Conservation (phyloP, 2,888 invertebrate genomes). For the Epistrophella euchroma region DNA sequence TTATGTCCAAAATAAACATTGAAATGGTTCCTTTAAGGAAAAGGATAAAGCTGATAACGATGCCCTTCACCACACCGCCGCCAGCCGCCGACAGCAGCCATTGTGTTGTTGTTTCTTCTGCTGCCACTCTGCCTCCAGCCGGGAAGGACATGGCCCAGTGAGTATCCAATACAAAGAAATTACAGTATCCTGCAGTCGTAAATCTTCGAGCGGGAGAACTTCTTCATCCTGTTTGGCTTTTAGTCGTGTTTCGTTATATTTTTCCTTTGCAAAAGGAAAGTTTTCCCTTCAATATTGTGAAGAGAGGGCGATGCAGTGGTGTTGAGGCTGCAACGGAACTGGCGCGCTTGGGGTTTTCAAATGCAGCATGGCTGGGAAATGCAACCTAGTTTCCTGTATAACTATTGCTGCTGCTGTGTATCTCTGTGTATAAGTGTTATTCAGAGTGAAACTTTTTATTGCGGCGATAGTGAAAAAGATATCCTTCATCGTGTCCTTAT, state of each 20-base stretch:
- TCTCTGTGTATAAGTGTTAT: constrained; percentile 29
- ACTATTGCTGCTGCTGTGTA: constrained; percentile 1
- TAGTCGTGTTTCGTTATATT: constrained; percentile 28
- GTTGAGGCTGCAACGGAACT: constrained; percentile 60
- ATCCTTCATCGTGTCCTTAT: constrained; percentile 58
- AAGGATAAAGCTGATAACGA: constrained; percentile 51
- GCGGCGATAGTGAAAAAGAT: constrained; percentile 68
- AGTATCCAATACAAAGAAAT: constrained; percentile 65
- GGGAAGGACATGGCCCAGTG: constrained; percentile 64
- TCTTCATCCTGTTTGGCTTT: constrained; percentile 60
- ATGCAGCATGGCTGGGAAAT: constrained; percentile 45
- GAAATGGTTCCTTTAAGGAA: constrained; percentile 54
- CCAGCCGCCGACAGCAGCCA: background rate
- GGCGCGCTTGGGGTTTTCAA: constrained; percentile 36
- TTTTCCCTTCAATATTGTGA: background rate
- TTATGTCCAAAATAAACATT: constrained; percentile 53
- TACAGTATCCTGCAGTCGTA: constrained; percentile 73
- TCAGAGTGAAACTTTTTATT: constrained; percentile 62
- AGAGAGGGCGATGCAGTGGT: background rate
- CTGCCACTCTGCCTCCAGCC: background rate
- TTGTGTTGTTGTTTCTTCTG: background rate
- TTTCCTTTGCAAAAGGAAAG: constrained; percentile 18
- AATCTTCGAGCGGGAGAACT: constrained; percentile 54
- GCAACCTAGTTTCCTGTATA: constrained; percentile 59
- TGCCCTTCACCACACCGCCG: background rate